Evolutionary conservation across 2,888 invertebrate species (phyloP), one percentile per base, ranked within the genome.

Genomic region (Euclidia mi): DNA sequence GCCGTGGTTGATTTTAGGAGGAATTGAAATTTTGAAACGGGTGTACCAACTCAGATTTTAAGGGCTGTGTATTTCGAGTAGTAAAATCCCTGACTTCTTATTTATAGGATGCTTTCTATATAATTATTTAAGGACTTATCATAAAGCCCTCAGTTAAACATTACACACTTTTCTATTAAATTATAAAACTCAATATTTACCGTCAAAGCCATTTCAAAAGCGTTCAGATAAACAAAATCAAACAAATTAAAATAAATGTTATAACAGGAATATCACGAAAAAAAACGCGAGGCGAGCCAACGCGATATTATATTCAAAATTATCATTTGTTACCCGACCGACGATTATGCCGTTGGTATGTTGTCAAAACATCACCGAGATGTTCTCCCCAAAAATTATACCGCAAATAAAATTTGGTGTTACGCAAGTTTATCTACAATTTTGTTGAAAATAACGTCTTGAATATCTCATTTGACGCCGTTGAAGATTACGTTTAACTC

Each of bases 381-480:
- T 50, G 51, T 55, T 68, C 59, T 48, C 44, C 43, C 48, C 11
- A 48, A 71, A 72, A 71, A 71, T 73, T 67, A 65, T 64, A 58
- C 51, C 44, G 52, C 65, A 58, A 76, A 71, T 70, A 76, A 72
- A 65, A 76, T 76, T 74, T 41, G 17, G 51, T 65, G 51, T 70
- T 59, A 72, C 67, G 64, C 56, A 71, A 72, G 71, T 82, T 82
- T 79, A 80, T 79, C 78, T 81, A 75, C 76, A 82, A 85, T 83
- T 81, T 76, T 57, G 61, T 70, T 63, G 73, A 75, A 76, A 84
- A 84, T 81, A 79, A 83, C 78, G 70, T 78, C 79, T 81, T 81
- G 79, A 84, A 86, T 85, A 81, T 84, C 82, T 84, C 82, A 85
- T 88, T 84, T 84, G 81, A 82, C 78, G 77, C 74, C 75, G 74